A percentile compares a stretch with the other conserved stretches of the same genome.
phyloP scores from a whole-genome alignment of 1,140 invertebrate species.

The Heliconius hewitsoni region DNA sequence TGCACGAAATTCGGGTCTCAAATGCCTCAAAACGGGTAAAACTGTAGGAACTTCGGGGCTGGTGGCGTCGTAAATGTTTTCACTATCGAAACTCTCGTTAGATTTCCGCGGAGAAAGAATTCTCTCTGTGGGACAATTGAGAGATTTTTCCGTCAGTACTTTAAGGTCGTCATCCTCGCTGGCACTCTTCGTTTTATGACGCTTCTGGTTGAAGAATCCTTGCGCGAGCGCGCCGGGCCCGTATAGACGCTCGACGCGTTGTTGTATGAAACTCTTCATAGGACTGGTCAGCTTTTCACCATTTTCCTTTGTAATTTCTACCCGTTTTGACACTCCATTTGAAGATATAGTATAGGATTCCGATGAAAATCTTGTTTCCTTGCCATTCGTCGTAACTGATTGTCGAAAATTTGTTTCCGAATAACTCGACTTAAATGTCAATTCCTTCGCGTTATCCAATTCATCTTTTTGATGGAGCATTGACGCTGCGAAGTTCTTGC shows the following conservation, averaged over 20 bases:
- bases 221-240: conserved; percentile 91
- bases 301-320: conserved; percentile 77
- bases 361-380: conserved; percentile 62
- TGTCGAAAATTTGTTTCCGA: conserved; percentile 79
- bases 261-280: conserved; percentile 92
- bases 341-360: conserved; percentile 77
- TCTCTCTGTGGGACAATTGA: conserved; percentile 65
- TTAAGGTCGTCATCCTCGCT: conserved; percentile 70
- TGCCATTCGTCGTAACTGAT: conserved; percentile 63
- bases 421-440: conserved; percentile 76
- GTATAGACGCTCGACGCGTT: conserved; percentile 92
- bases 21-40: conserved; percentile 89
- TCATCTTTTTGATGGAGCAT: conserved; percentile 74
- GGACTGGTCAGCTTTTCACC: conserved; percentile 78
- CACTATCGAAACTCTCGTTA: conserved; percentile 60
- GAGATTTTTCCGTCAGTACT: conserved; percentile 69
- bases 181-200: conserved; percentile 69
- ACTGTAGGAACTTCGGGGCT: conserved; percentile 67
- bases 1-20: conserved; percentile 91
- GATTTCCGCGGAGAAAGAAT: conserved; percentile 54
- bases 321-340: conserved; percentile 68
- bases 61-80: conserved; percentile 49
- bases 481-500: conserved; percentile 68
- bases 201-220: conserved; percentile 88
- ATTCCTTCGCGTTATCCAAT: conserved; percentile 67